Base-by-base conservation (phyloP, 1,140 invertebrate species). In the Piezodorus guildinii region DNA sequence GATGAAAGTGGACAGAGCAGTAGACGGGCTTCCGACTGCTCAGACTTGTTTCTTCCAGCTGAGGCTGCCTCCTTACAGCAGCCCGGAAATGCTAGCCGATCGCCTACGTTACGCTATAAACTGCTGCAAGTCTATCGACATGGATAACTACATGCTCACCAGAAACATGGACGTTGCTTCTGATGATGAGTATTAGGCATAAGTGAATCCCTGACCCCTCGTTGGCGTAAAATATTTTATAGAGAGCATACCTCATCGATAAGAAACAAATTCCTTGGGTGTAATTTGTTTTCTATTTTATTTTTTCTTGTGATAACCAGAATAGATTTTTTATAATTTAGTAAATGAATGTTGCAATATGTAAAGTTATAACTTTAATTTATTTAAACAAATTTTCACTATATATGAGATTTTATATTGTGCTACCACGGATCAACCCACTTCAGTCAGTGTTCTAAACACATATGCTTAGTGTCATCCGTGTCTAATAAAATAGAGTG, bases 31-130 rank as follows among this genome's bases (percentile, higher is more conserved):
- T 30, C 83, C 83, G 12, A 85, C 83, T 15, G 80, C 83, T 19
- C 83, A 85, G 71, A 86, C 83, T 0, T 85, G 84, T 69, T 86
- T 86, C 74, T 85, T 85, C 71, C 84, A 85, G 72, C 72, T 86
- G n/a, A 75, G 83, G 1, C 73, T 86, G n/a, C 84, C 84, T 9
- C 76, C 77, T 3, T 86, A 85, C 72, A 79, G 78, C 30, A 80
- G 77, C 67, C 71, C 75, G 68, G 80, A 83, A 67, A 74, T 82
- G 4, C 78, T 86, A 76, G 79, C 80, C 3, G 83, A 85, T 69
- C 76, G 78, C 60, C 73, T 86, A 10, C 75, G 82, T 17, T 85
- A 85, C 71, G 83, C 83, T 21, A 85, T 86, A 62, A 81, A 82
- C 71, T 83, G 85, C 71, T 86, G 84, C 68, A 78, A 81, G n/a